Base-by-base conservation (phyloP, 2,113 vertebrate species). In the Heterotilapia buettikoferi region DNA sequence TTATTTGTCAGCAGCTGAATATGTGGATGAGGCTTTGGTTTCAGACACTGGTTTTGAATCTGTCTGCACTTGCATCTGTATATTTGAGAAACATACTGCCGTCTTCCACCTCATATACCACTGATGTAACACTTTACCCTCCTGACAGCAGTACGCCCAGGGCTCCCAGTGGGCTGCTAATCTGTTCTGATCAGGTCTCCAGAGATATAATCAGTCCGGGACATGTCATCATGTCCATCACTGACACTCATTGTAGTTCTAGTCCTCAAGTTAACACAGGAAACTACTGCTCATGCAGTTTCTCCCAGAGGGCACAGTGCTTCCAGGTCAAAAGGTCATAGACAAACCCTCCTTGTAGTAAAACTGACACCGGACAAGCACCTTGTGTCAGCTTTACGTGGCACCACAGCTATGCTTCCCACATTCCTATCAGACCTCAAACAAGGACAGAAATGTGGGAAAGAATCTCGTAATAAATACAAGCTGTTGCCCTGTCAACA, bases 281-380 rank as follows among this genome's bases (percentile, higher is more conserved):
- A 90, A 87, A 76, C 54, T 56, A 2, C 40, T 24, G 26, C 33
- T 56, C 66, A 14, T 53, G 78, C 52, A n/a, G 61, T 21, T 47
- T 68, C 73, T 80, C 87, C 88, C 87, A 38, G 7, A 54, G 81
- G 84, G 80, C 68, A 45, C 81, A 9, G 81, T 54, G 83, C 84
- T 90, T 90, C 86, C 93, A 82, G 82, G 93, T 92, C 84, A 88
- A 83, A 88, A 73, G 92, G 92, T 92, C 86, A 24, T 12, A 5
- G 73, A 29, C 85, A 78, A 86, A 54, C 54, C 86, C 57, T 43
- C 88, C 82, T 57, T 59, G 56, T 66, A 40, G 40, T 88, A 88
- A 83, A 87, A 85, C 1, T 91, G 89, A 92, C 89, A 92, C 89
- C 85, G 2, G 82, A 81, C 83, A n/a, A 88, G 84, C 88, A 81